These are phyloP conservation scores for Yasuhikotakia modesta DNA, from an alignment of 2,797 vertebrate species.

Conservation along the genomic window DNA sequence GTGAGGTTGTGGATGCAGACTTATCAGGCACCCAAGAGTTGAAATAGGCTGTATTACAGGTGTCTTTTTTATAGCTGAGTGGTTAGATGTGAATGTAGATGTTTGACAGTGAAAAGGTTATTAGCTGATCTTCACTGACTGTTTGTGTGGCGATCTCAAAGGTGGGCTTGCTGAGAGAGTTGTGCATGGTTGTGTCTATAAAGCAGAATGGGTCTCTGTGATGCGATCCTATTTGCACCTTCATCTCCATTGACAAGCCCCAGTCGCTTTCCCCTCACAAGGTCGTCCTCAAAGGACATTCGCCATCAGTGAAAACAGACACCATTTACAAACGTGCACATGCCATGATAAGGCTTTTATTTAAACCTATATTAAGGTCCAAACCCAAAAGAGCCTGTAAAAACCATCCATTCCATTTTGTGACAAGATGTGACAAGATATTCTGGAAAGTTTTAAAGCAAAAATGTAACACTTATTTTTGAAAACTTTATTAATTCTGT, in stretches of 20 bases:
- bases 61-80: slow-evolving; percentile 20
- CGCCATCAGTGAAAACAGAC: slow-evolving; percentile 36
- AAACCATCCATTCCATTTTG: too few species aligned
- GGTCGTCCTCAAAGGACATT: slow-evolving; percentile 54
- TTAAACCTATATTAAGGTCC: slow-evolving; percentile 47
- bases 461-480: too few species aligned
- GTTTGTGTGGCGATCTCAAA: slow-evolving; percentile 48
- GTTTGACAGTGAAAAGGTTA: slow-evolving; percentile 45
- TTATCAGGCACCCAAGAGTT: background rate
- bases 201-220: slow-evolving; percentile 54
- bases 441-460: too few species aligned
- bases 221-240: slow-evolving; percentile 63
- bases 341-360: slow-evolving; percentile 28
- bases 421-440: too few species aligned
- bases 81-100: slow-evolving; percentile 28
- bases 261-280: slow-evolving; percentile 27
- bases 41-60: slow-evolving; percentile 7
- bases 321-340: slow-evolving; percentile 52
- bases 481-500: too few species aligned
- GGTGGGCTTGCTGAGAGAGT: slow-evolving; percentile 44
- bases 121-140: slow-evolving; percentile 42
- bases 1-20: too few species aligned
- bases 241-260: slow-evolving; percentile 44
- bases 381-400: slow-evolving; percentile 5
- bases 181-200: slow-evolving; percentile 40